Percentiles rank a stretch among this genome's conserved stretches.
Conservation (phyloP, 2,888 invertebrate genomes). For the Seladonia tumulorum region DNA sequence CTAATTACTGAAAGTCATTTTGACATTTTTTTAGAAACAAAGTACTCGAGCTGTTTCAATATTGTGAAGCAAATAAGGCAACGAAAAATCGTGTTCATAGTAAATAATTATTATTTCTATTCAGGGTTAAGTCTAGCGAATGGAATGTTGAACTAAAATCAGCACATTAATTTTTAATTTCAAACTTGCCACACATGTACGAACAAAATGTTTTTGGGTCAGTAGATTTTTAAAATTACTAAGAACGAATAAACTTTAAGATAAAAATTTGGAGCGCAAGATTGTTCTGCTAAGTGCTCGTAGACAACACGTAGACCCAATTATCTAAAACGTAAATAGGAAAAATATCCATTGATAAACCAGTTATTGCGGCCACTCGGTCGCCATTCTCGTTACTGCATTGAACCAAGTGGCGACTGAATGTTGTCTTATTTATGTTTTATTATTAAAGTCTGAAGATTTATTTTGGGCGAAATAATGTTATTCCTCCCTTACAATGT, state of each 20-base stretch:
- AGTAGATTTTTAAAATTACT: neutral
- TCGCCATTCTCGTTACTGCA: neutral
- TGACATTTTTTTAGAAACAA: too few relatives aligned
- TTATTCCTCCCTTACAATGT: too few relatives aligned
- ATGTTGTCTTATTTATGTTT: neutral
- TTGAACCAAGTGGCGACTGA: neutral
- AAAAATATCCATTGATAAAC: slow-evolving; percentile 2
- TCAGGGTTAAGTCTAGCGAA: too few relatives aligned
- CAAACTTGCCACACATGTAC: too few relatives aligned
- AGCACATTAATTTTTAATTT: too few relatives aligned
- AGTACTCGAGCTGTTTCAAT: too few relatives aligned
- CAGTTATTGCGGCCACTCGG: neutral
- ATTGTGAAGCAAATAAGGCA: too few relatives aligned
- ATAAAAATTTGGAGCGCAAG: neutral
- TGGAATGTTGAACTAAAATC: too few relatives aligned
- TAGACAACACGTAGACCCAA: neutral
- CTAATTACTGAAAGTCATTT: neutral
- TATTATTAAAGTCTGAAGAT: neutral
- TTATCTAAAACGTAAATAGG: neutral
- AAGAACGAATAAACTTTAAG: neutral
- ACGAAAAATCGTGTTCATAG: too few relatives aligned
- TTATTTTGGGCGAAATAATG: neutral
- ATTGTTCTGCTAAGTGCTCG: neutral
- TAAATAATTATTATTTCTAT: too few relatives aligned
- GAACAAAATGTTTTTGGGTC: neutral